phyloP scores from a whole-genome alignment of 53 echinoderm and acorn worm species.

The Paelopatides confundens region DNA sequence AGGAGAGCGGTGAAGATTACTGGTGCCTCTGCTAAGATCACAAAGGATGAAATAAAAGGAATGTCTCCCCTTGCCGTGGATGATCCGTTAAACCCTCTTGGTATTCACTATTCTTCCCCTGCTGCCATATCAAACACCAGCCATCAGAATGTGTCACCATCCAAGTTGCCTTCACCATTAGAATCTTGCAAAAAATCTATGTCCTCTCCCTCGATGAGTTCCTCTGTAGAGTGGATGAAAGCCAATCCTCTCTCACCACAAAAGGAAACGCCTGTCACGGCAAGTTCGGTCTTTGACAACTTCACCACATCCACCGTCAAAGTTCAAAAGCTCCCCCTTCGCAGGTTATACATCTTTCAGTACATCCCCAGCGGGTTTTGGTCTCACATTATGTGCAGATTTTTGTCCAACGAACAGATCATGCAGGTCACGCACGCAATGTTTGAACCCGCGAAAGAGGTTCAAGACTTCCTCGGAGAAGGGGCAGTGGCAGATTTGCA shows the following conservation, averaged over 20 bases:
- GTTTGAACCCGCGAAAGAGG: slow-evolving; percentile 67
- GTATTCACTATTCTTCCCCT: slow-evolving; percentile 9
- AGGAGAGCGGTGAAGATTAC: not conserved
- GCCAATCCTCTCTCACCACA: slow-evolving; percentile 12
- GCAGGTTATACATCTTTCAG: slow-evolving; percentile 90
- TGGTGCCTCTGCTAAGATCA: slow-evolving; percentile 15
- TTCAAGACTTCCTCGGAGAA: slow-evolving; percentile 74
- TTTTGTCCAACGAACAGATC: slow-evolving; percentile 82
- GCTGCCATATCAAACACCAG: not conserved
- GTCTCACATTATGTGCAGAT: slow-evolving; percentile 93
- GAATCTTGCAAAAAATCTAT: not conserved
- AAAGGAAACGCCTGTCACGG: slow-evolving; percentile 13
- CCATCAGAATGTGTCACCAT: not conserved
- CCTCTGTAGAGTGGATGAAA: slow-evolving; percentile 11
- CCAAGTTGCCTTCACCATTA: not conserved
- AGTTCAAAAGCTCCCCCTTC: slow-evolving; percentile 77
- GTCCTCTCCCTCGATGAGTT: not conserved
- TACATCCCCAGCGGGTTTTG: slow-evolving; percentile 98
- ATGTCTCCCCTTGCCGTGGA: not conserved
- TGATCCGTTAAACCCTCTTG: not conserved
- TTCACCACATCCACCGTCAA: slow-evolving; percentile 72
- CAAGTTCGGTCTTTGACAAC: slow-evolving; percentile 58
- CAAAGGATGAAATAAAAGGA: not conserved
- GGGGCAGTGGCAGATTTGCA: slow-evolving; percentile 60
- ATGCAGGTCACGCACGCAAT: slow-evolving; percentile 67